These are phyloP conservation scores for Caenorhabditis parvicauda DNA, from an alignment of 2,888 invertebrate species.

Conservation along the genomic window DNA sequence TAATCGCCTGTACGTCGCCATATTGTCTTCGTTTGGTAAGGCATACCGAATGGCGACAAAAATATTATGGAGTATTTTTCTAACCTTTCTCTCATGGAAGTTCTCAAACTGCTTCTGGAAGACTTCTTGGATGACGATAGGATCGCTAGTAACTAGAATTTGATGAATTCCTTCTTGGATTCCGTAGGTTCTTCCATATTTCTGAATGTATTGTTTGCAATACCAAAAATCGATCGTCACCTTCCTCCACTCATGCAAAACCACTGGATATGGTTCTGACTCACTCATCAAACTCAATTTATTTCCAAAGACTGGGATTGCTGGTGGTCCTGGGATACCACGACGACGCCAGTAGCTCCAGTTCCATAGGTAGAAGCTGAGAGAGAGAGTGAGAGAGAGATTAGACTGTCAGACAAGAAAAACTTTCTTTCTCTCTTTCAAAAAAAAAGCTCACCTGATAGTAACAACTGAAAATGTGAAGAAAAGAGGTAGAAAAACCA, in stretches of 20 bases:
- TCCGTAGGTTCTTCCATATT: too few species aligned
- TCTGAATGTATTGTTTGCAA: too few species aligned
- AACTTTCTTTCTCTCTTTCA: too few species aligned
- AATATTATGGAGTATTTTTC: constrained; percentile 30
- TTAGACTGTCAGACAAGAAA: too few species aligned
- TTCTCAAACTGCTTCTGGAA: constrained; percentile 65
- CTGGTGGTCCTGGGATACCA: constrained; percentile 31
- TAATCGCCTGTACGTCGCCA: too few species aligned
- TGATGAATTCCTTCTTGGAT: too few species aligned
- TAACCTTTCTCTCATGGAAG: constrained; percentile 63
- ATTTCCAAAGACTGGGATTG: constrained; percentile 27
- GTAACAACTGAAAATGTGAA: too few species aligned
- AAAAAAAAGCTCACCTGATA: too few species aligned
- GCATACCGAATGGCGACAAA: too few species aligned
- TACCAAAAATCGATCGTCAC: too few species aligned
- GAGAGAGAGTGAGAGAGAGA: too few species aligned
- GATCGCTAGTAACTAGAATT: constrained; percentile 63
- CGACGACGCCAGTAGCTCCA: constrained; percentile 29
- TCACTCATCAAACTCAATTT: constrained; percentile 7
- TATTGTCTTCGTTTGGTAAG: constrained; percentile 33
- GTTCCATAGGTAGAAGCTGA: constrained; percentile 21
- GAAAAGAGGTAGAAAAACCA: too few species aligned
- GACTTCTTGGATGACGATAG: constrained; percentile 64
- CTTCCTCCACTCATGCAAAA: constrained; percentile 42
- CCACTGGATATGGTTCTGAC: constrained; percentile 5